Percentiles rank a stretch among this genome's conserved stretches.
Evolutionary conservation across 2,888 invertebrate species (phyloP).

Genomic region (Drepanosiphum platanoidis): DNA sequence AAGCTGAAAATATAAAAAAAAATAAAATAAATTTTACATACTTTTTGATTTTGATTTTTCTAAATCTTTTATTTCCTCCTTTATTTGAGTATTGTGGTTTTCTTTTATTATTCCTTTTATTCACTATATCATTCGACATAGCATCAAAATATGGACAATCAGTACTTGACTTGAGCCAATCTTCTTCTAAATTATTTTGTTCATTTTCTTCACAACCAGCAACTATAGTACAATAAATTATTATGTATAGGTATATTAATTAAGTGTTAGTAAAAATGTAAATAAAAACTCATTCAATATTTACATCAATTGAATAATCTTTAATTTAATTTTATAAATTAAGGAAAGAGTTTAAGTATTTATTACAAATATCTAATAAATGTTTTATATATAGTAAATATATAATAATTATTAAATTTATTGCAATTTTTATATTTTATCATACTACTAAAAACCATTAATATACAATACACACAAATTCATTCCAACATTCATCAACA

Average conservation of each 20-base stretch:
- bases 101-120: constrained; percentile 29
- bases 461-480: too few relatives aligned
- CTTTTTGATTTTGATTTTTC: constrained; percentile 43
- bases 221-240: not conserved
- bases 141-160: constrained; percentile 56
- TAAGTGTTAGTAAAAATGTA: not conserved
- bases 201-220: constrained; percentile 41
- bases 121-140: constrained; percentile 15
- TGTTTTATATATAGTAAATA: too few relatives aligned
- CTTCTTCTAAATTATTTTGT: not conserved
- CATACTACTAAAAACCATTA: too few relatives aligned
- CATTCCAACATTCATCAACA: not conserved
- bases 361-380: too few relatives aligned
- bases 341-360: too few relatives aligned
- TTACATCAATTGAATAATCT: too few relatives aligned
- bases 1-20: not conserved
- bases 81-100: constrained; percentile 37
- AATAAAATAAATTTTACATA: constrained; percentile 15
- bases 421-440: too few relatives aligned
- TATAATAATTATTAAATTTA: too few relatives aligned
- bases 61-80: constrained; percentile 51
- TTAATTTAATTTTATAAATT: too few relatives aligned
- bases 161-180: constrained; percentile 49
- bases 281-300: too few relatives aligned
- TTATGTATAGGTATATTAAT: not conserved